Conservation (phyloP, 2,797 vertebrate genomes). For the Etheostoma perlongum region DNA sequence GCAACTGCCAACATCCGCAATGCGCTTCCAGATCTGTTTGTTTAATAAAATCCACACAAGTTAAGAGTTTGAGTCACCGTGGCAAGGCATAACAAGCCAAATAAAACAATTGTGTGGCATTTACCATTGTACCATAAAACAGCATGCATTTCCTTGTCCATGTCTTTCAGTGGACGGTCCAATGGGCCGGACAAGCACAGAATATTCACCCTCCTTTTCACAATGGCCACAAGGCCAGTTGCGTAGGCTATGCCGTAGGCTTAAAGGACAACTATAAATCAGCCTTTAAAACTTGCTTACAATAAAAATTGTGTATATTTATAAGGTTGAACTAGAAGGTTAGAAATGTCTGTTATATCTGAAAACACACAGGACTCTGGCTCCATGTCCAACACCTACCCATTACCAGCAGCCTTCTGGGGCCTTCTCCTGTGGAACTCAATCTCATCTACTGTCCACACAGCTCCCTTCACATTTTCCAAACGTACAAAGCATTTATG, state of each 20-base stretch:
- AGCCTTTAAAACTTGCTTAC: conserved; percentile 41
- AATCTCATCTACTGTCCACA: conserved; percentile 99
- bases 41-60: conserved; percentile 18
- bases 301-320: conserved; percentile 51
- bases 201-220: too few species aligned
- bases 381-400: conserved; percentile 55
- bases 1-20: conserved; percentile 35
- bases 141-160: not conserved
- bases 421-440: conserved; percentile 99
- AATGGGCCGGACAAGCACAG: too few species aligned
- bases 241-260: too few species aligned
- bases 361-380: conserved; percentile 3
- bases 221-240: too few species aligned
- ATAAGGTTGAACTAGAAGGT: conserved; percentile 41
- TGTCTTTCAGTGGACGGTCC: too few species aligned
- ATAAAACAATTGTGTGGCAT: not conserved
- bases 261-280: too few species aligned
- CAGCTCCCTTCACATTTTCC: conserved; percentile 99
- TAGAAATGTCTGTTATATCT: conserved; percentile 23
- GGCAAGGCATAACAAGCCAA: conserved; percentile 19
- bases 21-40: conserved; percentile 15
- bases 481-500: conserved; percentile 99
- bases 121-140: not conserved
- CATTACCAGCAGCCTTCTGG: conserved; percentile 96
- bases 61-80: conserved; percentile 24